These are phyloP conservation scores for Aelia acuminata DNA, from an alignment of 2,888 invertebrate species.

Conservation along the genomic window DNA sequence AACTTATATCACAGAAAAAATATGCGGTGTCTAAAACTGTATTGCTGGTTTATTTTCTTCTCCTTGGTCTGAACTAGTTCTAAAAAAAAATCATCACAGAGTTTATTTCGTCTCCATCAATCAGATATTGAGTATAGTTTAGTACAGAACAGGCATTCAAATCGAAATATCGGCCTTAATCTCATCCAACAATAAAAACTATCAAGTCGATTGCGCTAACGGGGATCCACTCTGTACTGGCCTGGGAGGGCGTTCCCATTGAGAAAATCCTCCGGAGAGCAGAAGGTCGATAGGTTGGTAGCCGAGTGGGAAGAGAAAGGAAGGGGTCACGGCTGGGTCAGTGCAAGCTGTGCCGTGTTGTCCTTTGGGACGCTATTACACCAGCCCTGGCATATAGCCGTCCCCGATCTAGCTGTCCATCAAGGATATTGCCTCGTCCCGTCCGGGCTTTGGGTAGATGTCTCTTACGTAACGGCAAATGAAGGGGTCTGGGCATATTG, in stretches of 20 bases:
- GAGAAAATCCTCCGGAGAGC: background rate
- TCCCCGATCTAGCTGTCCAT: conserved; percentile 32
- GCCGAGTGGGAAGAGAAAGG: conserved; percentile 7
- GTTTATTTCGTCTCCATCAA: no score
- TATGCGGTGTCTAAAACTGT: no score
- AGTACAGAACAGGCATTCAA: no score
- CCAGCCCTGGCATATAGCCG: conserved; percentile 34
- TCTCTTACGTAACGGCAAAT: background rate
- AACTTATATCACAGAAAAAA: no score
- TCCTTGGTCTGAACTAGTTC: no score
- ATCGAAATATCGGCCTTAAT: no score
- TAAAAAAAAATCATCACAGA: no score
- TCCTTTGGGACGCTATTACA: background rate
- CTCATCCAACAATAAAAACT: no score
- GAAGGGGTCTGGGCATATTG: background rate
- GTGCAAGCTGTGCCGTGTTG: background rate
- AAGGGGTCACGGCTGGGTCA: conserved; percentile 42
- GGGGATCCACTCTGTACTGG: background rate
- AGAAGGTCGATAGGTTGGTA: background rate
- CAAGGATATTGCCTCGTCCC: background rate
- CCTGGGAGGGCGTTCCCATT: background rate
- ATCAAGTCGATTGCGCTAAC: background rate
- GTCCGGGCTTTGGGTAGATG: background rate
- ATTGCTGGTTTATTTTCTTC: no score
- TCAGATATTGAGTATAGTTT: no score